A percentile compares a stretch with the other conserved stretches of the same genome.
Evolutionary conservation across 2,888 invertebrate species (phyloP).

Genomic region (Lithophane socia): DNA sequence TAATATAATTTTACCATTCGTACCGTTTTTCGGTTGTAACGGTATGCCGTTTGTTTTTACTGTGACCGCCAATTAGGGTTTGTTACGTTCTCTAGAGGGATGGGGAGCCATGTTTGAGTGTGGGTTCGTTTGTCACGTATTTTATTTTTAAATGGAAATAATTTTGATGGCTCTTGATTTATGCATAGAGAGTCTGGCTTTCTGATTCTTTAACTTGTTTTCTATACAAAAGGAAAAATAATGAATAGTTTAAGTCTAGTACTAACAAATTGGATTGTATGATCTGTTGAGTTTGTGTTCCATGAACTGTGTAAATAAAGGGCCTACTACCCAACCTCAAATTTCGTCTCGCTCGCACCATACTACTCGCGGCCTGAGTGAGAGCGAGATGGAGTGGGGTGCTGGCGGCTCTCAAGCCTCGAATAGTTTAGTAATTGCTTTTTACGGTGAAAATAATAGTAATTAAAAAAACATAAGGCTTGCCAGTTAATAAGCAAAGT

Average conservation of each 20-base stretch:
- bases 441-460: no score
- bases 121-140: slow-evolving; percentile 27
- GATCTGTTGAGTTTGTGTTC: no score
- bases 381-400: no score
- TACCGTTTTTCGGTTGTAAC: slow-evolving; percentile 46
- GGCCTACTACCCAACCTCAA: no score
- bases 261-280: no score
- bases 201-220: not conserved
- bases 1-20: slow-evolving; percentile 59
- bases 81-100: slow-evolving; percentile 30
- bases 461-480: no score
- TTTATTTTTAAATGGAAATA: slow-evolving; percentile 2
- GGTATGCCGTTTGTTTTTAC: slow-evolving; percentile 50
- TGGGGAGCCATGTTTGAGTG: not conserved
- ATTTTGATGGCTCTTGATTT: slow-evolving; percentile 14
- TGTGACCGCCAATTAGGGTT: slow-evolving; percentile 52
- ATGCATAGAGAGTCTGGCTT: not conserved
- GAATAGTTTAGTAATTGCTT: no score
- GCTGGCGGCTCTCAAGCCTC: no score
- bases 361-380: no score
- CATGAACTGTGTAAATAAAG: no score
- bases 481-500: no score
- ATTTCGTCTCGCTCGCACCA: no score
- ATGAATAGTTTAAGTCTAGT: not conserved
- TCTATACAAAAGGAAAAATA: not conserved